Conservation (phyloP, 2,113 vertebrate genomes). For the Myxocyprinus asiaticus region DNA sequence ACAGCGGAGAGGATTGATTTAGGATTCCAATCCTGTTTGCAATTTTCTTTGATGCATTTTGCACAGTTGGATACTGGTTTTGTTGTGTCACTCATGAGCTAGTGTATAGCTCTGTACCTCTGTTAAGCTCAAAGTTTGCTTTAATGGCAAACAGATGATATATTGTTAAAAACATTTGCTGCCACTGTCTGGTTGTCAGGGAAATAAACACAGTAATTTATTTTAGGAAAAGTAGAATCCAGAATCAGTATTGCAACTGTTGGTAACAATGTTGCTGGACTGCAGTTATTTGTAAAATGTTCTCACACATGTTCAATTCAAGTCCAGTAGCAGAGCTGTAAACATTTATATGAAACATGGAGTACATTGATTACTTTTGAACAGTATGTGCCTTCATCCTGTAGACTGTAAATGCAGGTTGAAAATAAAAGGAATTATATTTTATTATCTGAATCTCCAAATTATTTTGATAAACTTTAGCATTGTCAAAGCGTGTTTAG, state of each 20-base stretch:
- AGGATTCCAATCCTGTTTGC: not conserved
- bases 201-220: conserved; percentile 67
- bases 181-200: conserved; percentile 55
- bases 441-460: conserved; percentile 61
- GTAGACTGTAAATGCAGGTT: conserved; percentile 62
- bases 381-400: conserved; percentile 74
- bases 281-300: conserved; percentile 28
- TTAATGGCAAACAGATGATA: not conserved
- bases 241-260: conserved; percentile 62
- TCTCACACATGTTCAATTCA: not conserved
- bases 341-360: conserved; percentile 29
- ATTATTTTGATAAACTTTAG: not conserved
- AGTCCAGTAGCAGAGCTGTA: conserved; percentile 22
- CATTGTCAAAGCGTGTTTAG: not conserved
- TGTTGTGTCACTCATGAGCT: conserved; percentile 3
- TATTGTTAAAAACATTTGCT: conserved; percentile 28
- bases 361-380: conserved; percentile 28
- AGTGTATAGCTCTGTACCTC: conserved; percentile 34
- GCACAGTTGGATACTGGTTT: conserved; percentile 29
- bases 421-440: conserved; percentile 74
- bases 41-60: conserved; percentile 40
- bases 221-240: conserved; percentile 52
- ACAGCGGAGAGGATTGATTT: not conserved
- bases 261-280: conserved; percentile 38
- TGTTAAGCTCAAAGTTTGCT: conserved; percentile 29